phyloP scores from a whole-genome alignment of 2,113 vertebrate genomes.

The Rhipidura dahli region DNA sequence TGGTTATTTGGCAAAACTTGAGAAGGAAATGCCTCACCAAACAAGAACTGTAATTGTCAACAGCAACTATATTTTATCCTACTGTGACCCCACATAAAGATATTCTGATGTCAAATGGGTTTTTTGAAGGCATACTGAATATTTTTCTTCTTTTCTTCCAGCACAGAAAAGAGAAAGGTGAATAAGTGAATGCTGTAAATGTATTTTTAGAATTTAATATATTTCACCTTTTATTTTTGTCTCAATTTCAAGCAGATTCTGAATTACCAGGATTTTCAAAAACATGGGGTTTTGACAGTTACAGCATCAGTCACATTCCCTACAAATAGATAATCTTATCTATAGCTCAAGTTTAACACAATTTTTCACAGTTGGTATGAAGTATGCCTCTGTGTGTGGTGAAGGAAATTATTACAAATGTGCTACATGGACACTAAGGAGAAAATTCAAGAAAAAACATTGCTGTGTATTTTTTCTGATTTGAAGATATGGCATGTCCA shows the following conservation, averaged over 20 bases:
- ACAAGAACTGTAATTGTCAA: background rate
- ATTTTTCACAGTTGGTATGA: constrained; percentile 3
- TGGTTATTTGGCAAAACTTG: background rate
- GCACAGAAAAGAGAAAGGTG: background rate
- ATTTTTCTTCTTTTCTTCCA: background rate
- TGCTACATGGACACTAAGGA: background rate
- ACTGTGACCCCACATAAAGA: background rate
- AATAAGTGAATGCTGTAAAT: background rate
- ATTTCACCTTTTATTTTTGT: background rate
- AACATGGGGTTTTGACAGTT: background rate
- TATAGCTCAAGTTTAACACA: constrained; percentile 11
- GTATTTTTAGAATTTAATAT: background rate
- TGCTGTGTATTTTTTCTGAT: constrained; percentile 35
- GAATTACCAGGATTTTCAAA: background rate
- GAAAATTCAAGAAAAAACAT: constrained; percentile 6
- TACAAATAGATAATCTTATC: background rate
- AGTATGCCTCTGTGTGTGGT: background rate
- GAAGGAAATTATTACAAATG: constrained; percentile 11
- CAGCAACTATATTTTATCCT: background rate
- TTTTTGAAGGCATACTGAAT: background rate
- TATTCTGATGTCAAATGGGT: background rate
- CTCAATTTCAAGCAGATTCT: background rate
- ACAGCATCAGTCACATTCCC: background rate
- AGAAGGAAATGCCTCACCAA: background rate
- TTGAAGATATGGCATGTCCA: background rate